Evolutionary conservation across 1,140 invertebrate species (phyloP).

Genomic region (Hypothenemus hampei): DNA sequence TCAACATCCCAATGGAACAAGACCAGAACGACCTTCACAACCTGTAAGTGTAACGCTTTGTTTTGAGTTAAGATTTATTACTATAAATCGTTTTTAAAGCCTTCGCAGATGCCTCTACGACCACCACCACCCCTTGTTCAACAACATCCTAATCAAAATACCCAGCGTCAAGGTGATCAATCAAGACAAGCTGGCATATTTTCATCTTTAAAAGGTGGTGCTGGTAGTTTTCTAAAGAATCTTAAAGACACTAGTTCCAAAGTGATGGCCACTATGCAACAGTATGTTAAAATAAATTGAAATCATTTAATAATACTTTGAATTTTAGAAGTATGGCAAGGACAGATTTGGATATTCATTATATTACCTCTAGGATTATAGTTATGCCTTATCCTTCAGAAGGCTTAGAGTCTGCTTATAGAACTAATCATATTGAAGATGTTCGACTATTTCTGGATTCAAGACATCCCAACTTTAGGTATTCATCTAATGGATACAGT

Average conservation of each 20-base stretch:
- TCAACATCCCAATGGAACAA: slow-evolving; percentile 19
- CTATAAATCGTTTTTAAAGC: background rate
- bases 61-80: too few species aligned
- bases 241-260: slow-evolving; percentile 93
- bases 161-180: slow-evolving; percentile 29
- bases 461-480: slow-evolving; percentile 59
- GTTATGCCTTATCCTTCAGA: slow-evolving; percentile 94
- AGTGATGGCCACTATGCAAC: slow-evolving; percentile 94
- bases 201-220: slow-evolving; percentile 76
- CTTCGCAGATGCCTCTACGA: background rate
- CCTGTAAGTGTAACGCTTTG: slow-evolving; percentile 8
- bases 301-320: slow-evolving; percentile 1
- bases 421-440: slow-evolving; percentile 91
- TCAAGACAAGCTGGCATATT: slow-evolving; percentile 57
- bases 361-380: slow-evolving; percentile 80
- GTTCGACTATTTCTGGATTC: slow-evolving; percentile 70
- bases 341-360: slow-evolving; percentile 83
- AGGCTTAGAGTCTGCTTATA: slow-evolving; percentile 87
- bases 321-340: slow-evolving; percentile 75
- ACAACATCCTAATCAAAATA: background rate
- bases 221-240: slow-evolving; percentile 85
- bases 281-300: slow-evolving; percentile 54
- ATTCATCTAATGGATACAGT: background rate
- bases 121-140: background rate
- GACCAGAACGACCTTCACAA: slow-evolving; percentile 26